Conservation (phyloP, 2,113 vertebrate species). For the Campylorhamphus procurvoides region DNA sequence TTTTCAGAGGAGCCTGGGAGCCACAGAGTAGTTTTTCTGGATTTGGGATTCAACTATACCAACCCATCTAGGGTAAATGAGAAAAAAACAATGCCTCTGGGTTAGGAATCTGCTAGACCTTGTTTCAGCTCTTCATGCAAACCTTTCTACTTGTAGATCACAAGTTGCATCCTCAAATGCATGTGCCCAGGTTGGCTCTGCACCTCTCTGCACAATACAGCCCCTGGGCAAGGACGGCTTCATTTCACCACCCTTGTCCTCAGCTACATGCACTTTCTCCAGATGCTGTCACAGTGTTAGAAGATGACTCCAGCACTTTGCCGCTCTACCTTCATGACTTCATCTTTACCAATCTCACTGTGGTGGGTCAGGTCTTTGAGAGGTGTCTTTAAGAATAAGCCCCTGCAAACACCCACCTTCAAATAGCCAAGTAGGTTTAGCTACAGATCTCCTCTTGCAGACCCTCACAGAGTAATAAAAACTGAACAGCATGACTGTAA, state of each 20-base stretch:
- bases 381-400: background rate
- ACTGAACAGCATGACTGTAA: accelerated
- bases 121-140: background rate
- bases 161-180: background rate
- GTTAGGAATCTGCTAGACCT: background rate
- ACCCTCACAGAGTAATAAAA: background rate
- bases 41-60: background rate
- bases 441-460: background rate
- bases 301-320: background rate
- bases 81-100: accelerated
- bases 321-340: accelerated
- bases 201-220: background rate
- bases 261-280: accelerated
- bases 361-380: accelerated
- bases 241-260: background rate
- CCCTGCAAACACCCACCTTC: background rate
- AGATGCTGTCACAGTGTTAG: background rate
- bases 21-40: background rate
- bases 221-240: accelerated
- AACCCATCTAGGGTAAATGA: background rate
- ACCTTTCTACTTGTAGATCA: background rate
- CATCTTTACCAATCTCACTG: background rate
- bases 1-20: background rate
- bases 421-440: background rate
- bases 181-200: background rate